phyloP scores from a whole-genome alignment of 2,113 vertebrate species.

The Xiphophorus couchianus region DNA sequence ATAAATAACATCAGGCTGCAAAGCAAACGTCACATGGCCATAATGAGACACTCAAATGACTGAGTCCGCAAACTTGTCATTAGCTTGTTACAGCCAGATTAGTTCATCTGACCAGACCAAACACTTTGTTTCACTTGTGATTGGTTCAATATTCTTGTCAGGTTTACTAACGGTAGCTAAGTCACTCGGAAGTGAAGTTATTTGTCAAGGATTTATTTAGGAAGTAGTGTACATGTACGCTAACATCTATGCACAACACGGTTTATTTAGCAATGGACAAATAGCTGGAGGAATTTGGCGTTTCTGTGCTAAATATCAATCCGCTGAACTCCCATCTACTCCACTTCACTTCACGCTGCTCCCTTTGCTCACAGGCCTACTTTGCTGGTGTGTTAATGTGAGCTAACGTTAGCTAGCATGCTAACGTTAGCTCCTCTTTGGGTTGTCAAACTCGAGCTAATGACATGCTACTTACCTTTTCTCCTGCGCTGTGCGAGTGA shows the following conservation, averaged over 20 bases:
- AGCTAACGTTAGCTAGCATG: conserved; percentile 57
- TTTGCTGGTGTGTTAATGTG: conserved; percentile 45
- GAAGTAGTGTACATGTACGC: neutral
- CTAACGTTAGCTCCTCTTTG: conserved; percentile 43
- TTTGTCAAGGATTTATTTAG: conserved; percentile 13
- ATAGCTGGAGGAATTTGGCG: conserved; percentile 6
- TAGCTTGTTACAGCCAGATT: conserved; percentile 44
- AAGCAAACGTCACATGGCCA: neutral
- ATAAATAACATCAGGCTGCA: neutral
- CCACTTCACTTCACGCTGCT: conserved; percentile 27
- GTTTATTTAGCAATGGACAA: conserved; percentile 4
- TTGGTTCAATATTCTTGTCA: conserved; percentile 19
- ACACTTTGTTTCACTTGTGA: neutral
- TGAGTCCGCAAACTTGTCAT: conserved; percentile 53
- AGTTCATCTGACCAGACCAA: conserved; percentile 34
- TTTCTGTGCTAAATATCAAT: conserved; percentile 52
- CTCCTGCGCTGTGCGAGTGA: conserved; percentile 57
- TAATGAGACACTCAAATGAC: neutral
- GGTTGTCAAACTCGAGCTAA: conserved; percentile 67
- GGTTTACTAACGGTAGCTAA: conserved; percentile 4
- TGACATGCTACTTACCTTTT: conserved; percentile 76
- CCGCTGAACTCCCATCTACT: conserved; percentile 45
- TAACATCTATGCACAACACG: conserved; percentile 21
- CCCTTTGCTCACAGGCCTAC: conserved; percentile 56
- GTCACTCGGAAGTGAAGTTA: conserved; percentile 35